Percentiles rank a stretch among this genome's conserved stretches.
Conservation (phyloP, 2,888 invertebrate genomes). For the Listrodromus nycthemerus region DNA sequence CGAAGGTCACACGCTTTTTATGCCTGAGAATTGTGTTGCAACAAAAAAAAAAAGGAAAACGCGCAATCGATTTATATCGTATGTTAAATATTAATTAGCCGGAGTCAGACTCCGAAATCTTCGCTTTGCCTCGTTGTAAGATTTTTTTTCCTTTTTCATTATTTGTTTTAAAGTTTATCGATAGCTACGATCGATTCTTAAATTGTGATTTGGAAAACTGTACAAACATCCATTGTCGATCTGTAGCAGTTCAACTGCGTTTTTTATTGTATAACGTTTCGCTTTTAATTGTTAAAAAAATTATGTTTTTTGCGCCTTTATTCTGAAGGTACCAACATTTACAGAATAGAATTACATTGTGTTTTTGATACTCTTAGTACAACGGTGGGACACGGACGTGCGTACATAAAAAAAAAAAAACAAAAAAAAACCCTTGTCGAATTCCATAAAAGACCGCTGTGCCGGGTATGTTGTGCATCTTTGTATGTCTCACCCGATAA, state of each 20-base stretch:
- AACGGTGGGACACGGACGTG: conserved; percentile 51
- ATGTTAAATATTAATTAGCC: conserved; percentile 42
- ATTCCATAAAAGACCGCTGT: conserved; percentile 61
- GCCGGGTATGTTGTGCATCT: conserved; percentile 56
- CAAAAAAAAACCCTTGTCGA: conserved; percentile 53
- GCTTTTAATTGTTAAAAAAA: conserved; percentile 23
- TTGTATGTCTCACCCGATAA: conserved; percentile 58
- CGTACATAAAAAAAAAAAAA: conserved; percentile 24
- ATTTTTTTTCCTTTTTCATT: conserved; percentile 19
- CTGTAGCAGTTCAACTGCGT: conserved; percentile 42
- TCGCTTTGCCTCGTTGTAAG: conserved; percentile 53
- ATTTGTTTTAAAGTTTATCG: conserved; percentile 50
- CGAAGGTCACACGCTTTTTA: conserved; percentile 51
- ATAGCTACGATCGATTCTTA: conserved; percentile 45
- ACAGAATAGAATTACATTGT: conserved; percentile 49
- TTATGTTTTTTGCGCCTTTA: not conserved
- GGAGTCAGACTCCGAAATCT: conserved; percentile 49
- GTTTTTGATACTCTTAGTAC: conserved; percentile 50
- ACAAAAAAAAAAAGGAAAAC: not conserved
- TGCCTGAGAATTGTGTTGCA: conserved; percentile 38
- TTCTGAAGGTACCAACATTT: conserved; percentile 37
- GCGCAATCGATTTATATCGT: conserved; percentile 46
- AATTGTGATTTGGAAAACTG: conserved; percentile 66
- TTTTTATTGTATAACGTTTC: conserved; percentile 45
- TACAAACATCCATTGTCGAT: conserved; percentile 58